phyloP scores from a whole-genome alignment of 2,797 vertebrate genomes.

The Lophotriccus pileatus region DNA sequence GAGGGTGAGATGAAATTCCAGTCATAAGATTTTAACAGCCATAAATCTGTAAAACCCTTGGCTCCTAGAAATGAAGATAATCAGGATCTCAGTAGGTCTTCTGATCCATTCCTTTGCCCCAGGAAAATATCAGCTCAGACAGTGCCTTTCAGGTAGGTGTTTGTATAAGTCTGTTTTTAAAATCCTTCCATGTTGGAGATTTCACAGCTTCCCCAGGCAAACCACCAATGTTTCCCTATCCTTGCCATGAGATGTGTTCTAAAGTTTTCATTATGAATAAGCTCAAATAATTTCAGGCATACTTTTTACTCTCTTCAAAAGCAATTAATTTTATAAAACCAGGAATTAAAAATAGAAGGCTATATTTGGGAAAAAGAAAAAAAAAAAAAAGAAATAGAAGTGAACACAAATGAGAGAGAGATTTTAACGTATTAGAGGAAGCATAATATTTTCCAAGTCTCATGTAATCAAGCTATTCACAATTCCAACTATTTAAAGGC shows the following conservation, averaged over 20 bases:
- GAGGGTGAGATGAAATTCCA: not conserved
- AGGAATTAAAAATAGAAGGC: not conserved
- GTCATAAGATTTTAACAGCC: not conserved
- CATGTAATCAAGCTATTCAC: not conserved
- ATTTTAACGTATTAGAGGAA: not conserved
- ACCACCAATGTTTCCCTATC: not conserved
- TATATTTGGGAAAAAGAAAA: rapidly evolving
- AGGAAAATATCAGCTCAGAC: not conserved
- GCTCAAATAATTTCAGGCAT: not conserved
- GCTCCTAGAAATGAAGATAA: not conserved
- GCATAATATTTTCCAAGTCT: not conserved
- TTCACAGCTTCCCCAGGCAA: not conserved
- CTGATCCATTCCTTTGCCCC: not conserved
- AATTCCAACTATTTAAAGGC: not conserved
- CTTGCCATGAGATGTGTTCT: not conserved
- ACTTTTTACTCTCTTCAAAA: not conserved
- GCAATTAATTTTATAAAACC: not conserved
- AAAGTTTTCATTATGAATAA: not conserved
- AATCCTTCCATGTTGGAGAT: not conserved
- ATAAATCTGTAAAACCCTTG: not conserved
- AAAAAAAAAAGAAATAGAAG: rapidly evolving
- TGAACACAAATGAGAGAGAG: not conserved
- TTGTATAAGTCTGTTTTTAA: not conserved
- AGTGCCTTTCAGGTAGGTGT: not conserved
- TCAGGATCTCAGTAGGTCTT: not conserved